Percentiles rank a stretch among this genome's conserved stretches.
phyloP scores from a whole-genome alignment of 2,888 invertebrate genomes.

The Apamea crenata region DNA sequence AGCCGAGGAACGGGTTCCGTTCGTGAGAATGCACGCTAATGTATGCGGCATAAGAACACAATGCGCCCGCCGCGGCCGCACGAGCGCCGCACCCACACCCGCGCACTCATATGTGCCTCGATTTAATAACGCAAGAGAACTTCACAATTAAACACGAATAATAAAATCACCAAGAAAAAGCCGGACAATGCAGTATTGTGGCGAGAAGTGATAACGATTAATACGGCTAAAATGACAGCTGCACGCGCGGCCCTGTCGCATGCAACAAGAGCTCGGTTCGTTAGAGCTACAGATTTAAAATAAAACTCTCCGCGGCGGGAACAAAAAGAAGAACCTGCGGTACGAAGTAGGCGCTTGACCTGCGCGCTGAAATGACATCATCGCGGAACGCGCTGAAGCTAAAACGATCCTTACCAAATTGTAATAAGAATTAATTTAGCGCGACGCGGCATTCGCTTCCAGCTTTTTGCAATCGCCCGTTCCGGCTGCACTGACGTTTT shows the following conservation, averaged over 20 bases:
- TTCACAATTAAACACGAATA: constrained; percentile 58
- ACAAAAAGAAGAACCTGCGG: constrained; percentile 84
- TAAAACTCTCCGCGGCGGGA: constrained; percentile 84
- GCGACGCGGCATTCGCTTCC: constrained; percentile 62
- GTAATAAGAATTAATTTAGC: constrained; percentile 77
- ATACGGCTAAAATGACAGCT: constrained; percentile 75
- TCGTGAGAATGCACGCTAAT: constrained; percentile 84
- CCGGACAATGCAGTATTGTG: constrained; percentile 50
- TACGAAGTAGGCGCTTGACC: constrained; percentile 82
- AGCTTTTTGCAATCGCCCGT: constrained; percentile 68
- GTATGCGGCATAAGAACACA: constrained; percentile 81
- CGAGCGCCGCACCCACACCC: constrained; percentile 71
- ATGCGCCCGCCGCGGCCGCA: constrained; percentile 72
- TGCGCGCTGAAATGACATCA: constrained; percentile 74
- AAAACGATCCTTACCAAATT: constrained; percentile 73
- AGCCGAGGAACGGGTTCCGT: constrained; percentile 81
- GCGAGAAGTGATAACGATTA: constrained; percentile 61
- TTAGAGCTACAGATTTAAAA: constrained; percentile 88
- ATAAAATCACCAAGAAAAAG: constrained; percentile 43
- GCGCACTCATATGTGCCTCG: constrained; percentile 74
- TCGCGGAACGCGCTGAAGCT: constrained; percentile 58
- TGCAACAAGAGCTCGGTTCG: constrained; percentile 86
- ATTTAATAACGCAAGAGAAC: constrained; percentile 39
- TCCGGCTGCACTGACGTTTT: constrained; percentile 78
- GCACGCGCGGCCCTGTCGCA: constrained; percentile 75